These are phyloP conservation scores for Oxyura jamaicensis DNA, from an alignment of 2,113 vertebrate species.

Conservation along the genomic window DNA sequence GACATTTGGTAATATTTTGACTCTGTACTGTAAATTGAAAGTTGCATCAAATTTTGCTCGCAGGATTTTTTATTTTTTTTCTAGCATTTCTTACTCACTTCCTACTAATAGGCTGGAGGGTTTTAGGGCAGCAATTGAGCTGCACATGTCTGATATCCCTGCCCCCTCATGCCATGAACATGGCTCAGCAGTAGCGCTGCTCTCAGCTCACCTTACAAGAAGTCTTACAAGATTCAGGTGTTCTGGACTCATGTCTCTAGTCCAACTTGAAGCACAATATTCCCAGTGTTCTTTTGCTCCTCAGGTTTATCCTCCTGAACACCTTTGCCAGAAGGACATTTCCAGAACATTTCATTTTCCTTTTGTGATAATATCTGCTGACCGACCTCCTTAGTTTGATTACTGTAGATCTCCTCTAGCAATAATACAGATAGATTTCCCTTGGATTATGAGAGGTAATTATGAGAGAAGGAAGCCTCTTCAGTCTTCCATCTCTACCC, in stretches of 20 bases:
- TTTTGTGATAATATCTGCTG: background rate
- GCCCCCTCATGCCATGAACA: background rate
- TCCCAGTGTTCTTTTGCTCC: background rate
- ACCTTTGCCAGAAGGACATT: background rate
- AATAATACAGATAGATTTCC: background rate
- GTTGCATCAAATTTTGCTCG: background rate
- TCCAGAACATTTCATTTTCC: background rate
- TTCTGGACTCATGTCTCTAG: background rate
- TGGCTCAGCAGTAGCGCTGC: background rate
- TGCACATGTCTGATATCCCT: fast-evolving
- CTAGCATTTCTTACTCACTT: background rate
- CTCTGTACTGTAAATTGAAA: background rate
- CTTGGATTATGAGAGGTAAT: background rate
- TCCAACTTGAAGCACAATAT: background rate
- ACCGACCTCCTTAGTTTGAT: background rate
- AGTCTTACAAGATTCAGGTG: background rate
- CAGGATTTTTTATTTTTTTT: background rate
- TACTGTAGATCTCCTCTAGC: background rate
- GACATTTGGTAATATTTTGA: background rate
- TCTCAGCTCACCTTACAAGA: background rate
- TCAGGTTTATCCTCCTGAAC: background rate
- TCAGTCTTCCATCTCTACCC: background rate
- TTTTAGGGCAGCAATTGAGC: background rate
- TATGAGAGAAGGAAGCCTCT: background rate
- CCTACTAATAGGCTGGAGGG: background rate